Base-by-base conservation (phyloP, 2,797 vertebrate genomes). In the Naso thynnoides region DNA sequence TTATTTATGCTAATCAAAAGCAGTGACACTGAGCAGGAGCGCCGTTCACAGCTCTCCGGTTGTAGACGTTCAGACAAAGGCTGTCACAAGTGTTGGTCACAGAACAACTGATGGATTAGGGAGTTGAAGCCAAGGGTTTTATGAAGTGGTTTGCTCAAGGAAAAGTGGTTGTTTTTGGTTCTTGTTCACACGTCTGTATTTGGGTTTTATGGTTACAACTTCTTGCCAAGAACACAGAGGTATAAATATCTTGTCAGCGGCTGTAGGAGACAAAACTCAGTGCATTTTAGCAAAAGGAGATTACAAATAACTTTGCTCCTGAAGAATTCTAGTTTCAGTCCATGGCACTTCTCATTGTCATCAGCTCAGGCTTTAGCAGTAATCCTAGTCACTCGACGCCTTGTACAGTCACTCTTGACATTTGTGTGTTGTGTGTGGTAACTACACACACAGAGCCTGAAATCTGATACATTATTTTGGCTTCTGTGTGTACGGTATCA, bases 1-100 rank as follows among this genome's bases (percentile, higher is more conserved):
- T 90, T 90, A 90, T 90, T 93, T 93, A 94, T 94, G 93, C 87
- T 88, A 94, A 94, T 94, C 86, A 88, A 89, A 89, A 86, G 83
- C 88, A 68, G 86, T 86, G 89, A 91, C 85, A 88, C 72, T 62
- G 84, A 91, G 90, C 84, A 73, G 83, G 83, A 89, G 87, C 66
- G 33, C 73, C 42, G 83, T 70, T 92, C 90, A 88, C 85, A 73
- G 80, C 77, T 64, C 59, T 76, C 79, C 50, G 79, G 84, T 86
- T 76, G 77, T 76, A 89, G 88, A 90, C 72, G 38, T 78, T 58
- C 56, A 83, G 67, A 93, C 91, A 93, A 94, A 93, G 87, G 87
- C 89, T 91, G 92, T 91, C 91, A 93, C 82, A 85, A 88, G 91
- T 89, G 86, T 93, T 90, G 88, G 93, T 92, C 89, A 87, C 91